Conservation (phyloP, 2,888 invertebrate genomes). For the Lasioglossum malachurum region DNA sequence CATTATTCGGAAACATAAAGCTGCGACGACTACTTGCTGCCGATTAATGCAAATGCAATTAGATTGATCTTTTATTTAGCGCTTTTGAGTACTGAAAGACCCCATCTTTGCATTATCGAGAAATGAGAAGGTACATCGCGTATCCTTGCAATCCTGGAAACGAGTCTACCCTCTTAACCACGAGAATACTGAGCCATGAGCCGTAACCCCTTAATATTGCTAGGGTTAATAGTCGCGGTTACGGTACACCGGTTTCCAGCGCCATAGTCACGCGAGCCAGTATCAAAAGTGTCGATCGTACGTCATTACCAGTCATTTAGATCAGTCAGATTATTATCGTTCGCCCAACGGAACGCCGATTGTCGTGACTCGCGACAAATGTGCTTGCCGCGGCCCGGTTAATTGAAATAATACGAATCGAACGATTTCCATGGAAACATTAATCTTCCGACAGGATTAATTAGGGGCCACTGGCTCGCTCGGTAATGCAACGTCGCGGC, state of each 20-base stretch:
- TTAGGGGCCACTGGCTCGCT: constrained; percentile 32
- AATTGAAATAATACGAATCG: constrained; percentile 51
- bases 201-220: too few relatives aligned
- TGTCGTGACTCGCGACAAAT: constrained; percentile 19
- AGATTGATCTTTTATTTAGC: too few relatives aligned
- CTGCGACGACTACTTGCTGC: too few relatives aligned
- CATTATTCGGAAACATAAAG: too few relatives aligned
- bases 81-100: too few relatives aligned
- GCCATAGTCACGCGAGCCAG: neutral
- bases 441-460: constrained; percentile 41
- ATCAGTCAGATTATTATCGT: constrained; percentile 30
- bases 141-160: too few relatives aligned
- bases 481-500: constrained; percentile 49
- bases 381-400: constrained; percentile 15
- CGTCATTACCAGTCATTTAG: constrained; percentile 8
- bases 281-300: constrained; percentile 21
- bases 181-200: too few relatives aligned
- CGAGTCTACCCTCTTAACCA: too few relatives aligned
- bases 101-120: too few relatives aligned
- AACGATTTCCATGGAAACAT: constrained; percentile 34
- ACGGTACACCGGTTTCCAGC: neutral
- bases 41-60: too few relatives aligned
- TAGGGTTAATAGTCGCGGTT: constrained; percentile 22
- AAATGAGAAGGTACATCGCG: too few relatives aligned
- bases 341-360: constrained; percentile 25